phyloP scores from a whole-genome alignment of 2,113 vertebrate species.

The Ramphastos sulfuratus region DNA sequence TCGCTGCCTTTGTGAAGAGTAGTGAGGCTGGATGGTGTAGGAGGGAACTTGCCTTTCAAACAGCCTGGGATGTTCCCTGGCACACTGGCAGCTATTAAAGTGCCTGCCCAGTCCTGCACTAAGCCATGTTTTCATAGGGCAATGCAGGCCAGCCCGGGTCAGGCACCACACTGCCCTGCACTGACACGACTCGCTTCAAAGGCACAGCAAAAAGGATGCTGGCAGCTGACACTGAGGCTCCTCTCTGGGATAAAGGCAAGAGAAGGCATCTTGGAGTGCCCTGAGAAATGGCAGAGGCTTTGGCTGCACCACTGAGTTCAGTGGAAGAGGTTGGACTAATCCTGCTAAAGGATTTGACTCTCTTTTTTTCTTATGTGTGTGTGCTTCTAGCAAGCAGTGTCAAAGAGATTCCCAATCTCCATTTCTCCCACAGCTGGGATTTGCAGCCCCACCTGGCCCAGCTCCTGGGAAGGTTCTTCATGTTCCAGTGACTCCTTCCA shows the following conservation, averaged over 20 bases:
- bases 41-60: conserved; percentile 16
- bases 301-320: neutral
- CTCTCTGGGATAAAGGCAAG: neutral
- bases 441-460: neutral
- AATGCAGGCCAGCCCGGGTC: conserved; percentile 3
- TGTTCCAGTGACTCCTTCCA: conserved; percentile 1
- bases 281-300: neutral
- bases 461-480: neutral
- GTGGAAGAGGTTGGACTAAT: neutral
- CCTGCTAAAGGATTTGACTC: neutral
- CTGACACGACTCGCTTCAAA: conserved; percentile 30
- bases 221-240: neutral
- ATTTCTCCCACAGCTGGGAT: neutral
- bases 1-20: conserved; percentile 29
- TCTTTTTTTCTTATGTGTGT: neutral
- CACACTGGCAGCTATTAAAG: neutral
- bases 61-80: neutral
- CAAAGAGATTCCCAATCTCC: neutral
- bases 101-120: neutral
- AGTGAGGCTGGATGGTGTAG: conserved; percentile 3
- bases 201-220: neutral
- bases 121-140: conserved; percentile 17
- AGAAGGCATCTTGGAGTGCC: neutral
- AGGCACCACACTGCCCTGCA: conserved; percentile 39
- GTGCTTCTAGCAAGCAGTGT: neutral